Evolutionary conservation across 2,797 vertebrate genomes (phyloP).

Genomic region (Coregonus ussuriensis): DNA sequence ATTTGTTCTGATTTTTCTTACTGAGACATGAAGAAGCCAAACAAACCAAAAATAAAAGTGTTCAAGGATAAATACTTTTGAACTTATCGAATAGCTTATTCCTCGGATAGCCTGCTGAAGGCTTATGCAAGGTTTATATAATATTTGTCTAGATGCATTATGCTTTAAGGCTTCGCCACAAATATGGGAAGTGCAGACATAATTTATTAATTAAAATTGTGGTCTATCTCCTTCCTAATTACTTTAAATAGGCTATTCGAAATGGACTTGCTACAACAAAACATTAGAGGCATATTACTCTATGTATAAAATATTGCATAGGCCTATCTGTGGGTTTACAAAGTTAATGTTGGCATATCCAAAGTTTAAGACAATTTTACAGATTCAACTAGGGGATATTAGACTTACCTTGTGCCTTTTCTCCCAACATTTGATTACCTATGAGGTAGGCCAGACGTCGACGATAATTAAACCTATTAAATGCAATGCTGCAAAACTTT

Average conservation of each 20-base stretch:
- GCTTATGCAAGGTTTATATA: no score
- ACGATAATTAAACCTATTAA: constrained; percentile 26
- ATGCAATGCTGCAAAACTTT: neutral
- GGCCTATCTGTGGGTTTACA: neutral
- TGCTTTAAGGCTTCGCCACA: neutral
- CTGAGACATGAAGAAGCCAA: neutral
- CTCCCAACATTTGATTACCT: constrained; percentile 67
- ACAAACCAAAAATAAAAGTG: no score
- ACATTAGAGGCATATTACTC: neutral
- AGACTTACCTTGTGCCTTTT: constrained; percentile 72
- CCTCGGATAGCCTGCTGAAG: no score
- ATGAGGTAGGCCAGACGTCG: constrained; percentile 37
- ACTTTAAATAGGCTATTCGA: neutral
- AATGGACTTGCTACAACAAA: neutral
- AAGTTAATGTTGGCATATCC: neutral
- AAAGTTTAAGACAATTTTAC: neutral
- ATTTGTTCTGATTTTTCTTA: neutral
- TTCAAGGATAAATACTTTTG: no score
- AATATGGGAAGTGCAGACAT: neutral
- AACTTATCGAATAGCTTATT: neutral
- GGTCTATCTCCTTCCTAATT: neutral
- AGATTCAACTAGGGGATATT: neutral
- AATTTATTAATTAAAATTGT: neutral
- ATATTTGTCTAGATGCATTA: neutral
- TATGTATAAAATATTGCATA: neutral